These are phyloP conservation scores for Piliocolobus tephrosceles DNA, from an alignment of 2,113 vertebrate genomes.

Conservation along the genomic window DNA sequence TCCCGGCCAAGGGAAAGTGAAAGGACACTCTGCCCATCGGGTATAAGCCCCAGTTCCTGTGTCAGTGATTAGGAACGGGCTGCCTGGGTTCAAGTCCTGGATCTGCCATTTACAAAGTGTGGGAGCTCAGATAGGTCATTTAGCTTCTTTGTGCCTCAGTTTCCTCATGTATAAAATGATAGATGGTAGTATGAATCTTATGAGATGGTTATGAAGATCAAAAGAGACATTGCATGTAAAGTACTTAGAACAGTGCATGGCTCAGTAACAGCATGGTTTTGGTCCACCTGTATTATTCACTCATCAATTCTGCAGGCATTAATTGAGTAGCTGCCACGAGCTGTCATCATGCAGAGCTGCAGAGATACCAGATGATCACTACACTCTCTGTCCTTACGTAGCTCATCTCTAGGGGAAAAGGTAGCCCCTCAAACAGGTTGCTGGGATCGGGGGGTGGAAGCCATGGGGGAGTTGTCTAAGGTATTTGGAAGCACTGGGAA, in stretches of 20 bases:
- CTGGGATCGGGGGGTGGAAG: neutral
- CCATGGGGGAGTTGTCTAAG: neutral
- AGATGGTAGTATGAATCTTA: no score
- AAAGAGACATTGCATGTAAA: no score
- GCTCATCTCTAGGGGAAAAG: neutral
- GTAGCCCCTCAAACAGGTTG: neutral
- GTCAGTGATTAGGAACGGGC: neutral
- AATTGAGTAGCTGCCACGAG: no score
- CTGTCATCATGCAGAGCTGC: neutral
- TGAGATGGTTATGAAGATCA: no score
- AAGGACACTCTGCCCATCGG: neutral
- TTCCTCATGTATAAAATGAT: neutral
- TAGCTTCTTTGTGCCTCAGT: neutral
- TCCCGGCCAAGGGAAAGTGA: neutral
- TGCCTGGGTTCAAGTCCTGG: neutral
- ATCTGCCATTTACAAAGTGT: neutral
- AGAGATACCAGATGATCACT: neutral
- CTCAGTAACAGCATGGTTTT: neutral
- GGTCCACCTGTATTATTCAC: neutral
- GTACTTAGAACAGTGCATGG: no score
- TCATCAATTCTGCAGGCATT: neutral
- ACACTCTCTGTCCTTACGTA: neutral
- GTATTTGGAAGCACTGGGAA: neutral
- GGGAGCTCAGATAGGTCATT: neutral
- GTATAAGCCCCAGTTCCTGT: neutral